Conservation (phyloP, 2,888 invertebrate species). For the Sphaeridia pumilis region DNA sequence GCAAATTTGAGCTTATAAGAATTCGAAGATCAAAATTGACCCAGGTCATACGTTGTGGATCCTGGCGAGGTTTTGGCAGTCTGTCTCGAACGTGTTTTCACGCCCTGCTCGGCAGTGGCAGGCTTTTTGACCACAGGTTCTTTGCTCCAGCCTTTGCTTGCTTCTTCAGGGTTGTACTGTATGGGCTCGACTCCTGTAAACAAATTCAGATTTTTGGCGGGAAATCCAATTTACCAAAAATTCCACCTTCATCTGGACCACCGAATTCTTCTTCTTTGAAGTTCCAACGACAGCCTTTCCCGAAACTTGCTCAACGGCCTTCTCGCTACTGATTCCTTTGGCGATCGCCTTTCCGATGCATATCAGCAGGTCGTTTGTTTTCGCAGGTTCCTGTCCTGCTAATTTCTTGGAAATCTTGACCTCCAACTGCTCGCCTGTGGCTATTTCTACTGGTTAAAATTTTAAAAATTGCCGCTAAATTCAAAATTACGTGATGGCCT, state of each 20-base stretch:
- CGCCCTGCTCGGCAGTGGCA: neutral
- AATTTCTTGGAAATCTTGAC: conserved; percentile 85
- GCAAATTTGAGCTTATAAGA: too few species aligned
- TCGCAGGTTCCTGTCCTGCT: conserved; percentile 86
- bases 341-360: conserved; percentile 15
- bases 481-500: neutral
- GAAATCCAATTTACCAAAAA: neutral
- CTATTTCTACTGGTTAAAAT: conserved; percentile 43
- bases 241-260: neutral
- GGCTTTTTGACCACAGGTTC: neutral
- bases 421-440: conserved; percentile 51
- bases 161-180: conserved; percentile 4
- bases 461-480: neutral
- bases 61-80: neutral
- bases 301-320: conserved; percentile 16
- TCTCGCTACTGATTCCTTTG: conserved; percentile 14
- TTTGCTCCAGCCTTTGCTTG: neutral
- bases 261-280: conserved; percentile 6
- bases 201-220: neutral
- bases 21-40: too few species aligned
- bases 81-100: neutral
- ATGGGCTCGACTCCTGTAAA: conserved; percentile 12
- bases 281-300: conserved; percentile 6
- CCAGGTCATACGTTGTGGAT: too few species aligned
- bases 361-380: conserved; percentile 74